Base-by-base conservation (phyloP, 1,140 invertebrate genomes). In the Tetranychus cinnabarinus region DNA sequence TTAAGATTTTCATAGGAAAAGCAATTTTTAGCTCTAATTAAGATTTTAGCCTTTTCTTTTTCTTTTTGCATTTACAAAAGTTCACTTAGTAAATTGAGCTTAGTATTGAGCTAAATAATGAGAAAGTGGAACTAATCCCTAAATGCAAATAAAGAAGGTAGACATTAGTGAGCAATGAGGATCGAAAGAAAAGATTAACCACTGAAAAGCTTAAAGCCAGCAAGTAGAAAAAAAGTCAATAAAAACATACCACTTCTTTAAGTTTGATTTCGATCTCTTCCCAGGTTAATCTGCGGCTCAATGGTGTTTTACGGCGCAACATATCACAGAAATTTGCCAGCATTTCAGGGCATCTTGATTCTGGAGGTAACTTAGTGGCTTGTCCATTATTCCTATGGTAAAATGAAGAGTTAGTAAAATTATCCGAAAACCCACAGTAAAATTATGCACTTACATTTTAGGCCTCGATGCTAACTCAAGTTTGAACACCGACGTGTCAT, bases 271-370 rank as follows among this genome's bases (percentile, higher is more conserved):
- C 93, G 64, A 99, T 96, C 76, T 99, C 90, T 73, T 99, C 95
- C 62, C 87, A 90, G 3, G 90, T 97, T 36, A 98, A 79, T 67
- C 88, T 83, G 75, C 97, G 97, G 73, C 90, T 96, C 60, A 97
- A 76, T 35, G 89, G 88, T 52, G 92, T 97, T 72, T 93, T 92
- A 66, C 95, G 79, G 66, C 99, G 77, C 66, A 99, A 76, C 86
- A 98, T 92, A 84, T 99, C 96, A 83, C 95, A 98, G 79, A 97
- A 99, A 74, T 97, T 98, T 47, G 96, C 96, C 66, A 99, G 76
- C 56, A 99, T 78, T 76, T 99, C 96, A 23, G 96, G 95, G 76
- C 93, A 99, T 70, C 95, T 92, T 61, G 92, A 97, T 71, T 98
- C 95, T 33, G 42, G 55, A 31, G 46, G 58, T 31, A 64, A 61